Evolutionary conservation across 2,888 invertebrate genomes (phyloP).

Genomic region (Uropetala carovei): DNA sequence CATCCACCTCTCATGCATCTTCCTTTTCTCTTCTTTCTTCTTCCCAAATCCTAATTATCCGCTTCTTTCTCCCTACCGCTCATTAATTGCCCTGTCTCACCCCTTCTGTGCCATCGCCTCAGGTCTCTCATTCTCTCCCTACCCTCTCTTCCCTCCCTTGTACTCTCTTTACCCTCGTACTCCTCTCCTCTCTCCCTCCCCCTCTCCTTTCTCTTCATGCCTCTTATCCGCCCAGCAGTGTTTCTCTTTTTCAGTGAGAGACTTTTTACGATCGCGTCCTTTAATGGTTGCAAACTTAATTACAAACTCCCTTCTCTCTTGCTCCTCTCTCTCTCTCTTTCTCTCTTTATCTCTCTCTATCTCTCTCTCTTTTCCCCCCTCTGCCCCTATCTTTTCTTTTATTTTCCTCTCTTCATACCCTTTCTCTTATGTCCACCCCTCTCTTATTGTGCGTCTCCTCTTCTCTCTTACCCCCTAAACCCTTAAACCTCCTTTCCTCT

Average conservation of each 20-base stretch:
- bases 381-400: background rate
- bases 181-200: background rate
- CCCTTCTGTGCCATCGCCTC: background rate
- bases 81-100: background rate
- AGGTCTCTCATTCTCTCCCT: background rate
- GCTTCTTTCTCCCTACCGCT: conserved; percentile 12
- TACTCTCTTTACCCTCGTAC: background rate
- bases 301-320: background rate
- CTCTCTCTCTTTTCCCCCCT: background rate
- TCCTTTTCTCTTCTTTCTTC: background rate
- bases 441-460: background rate
- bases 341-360: background rate
- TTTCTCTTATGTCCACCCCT: background rate
- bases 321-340: background rate
- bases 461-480: background rate
- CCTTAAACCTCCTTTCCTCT: background rate
- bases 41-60: conserved; percentile 6
- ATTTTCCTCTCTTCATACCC: background rate
- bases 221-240: background rate
- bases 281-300: conserved; percentile 19
- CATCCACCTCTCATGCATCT: background rate
- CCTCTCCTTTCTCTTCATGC: background rate
- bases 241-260: conserved; percentile 28
- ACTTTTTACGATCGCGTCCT: conserved; percentile 35
- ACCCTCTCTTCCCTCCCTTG: background rate